phyloP scores from a whole-genome alignment of 2,113 vertebrate species.

The Alaudala cheleensis region DNA sequence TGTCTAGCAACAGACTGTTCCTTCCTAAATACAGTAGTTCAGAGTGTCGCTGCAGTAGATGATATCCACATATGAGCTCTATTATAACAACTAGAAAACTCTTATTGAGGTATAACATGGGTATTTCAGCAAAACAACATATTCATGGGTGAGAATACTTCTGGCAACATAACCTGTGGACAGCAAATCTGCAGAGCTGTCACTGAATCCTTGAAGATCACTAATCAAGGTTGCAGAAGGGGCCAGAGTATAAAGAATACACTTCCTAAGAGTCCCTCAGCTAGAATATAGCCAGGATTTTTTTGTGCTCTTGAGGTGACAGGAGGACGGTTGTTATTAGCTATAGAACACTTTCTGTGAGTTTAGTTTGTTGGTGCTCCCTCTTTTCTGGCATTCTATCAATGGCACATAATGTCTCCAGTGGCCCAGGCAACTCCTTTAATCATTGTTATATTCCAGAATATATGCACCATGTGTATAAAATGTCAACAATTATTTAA shows the following conservation, averaged over 20 bases:
- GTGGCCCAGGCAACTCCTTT: neutral
- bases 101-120: neutral
- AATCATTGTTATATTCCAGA: neutral
- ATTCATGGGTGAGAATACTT: neutral
- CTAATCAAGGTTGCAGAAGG: neutral
- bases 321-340: neutral
- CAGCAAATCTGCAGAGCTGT: neutral
- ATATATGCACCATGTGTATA: neutral
- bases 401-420: neutral
- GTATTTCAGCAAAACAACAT: neutral
- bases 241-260: neutral
- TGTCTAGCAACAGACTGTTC: neutral
- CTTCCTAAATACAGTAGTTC: neutral
- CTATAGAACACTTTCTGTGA: neutral
- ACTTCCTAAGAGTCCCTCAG: neutral
- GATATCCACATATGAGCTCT: neutral
- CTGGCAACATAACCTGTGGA: neutral
- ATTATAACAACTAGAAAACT: neutral
- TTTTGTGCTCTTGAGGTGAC: neutral
- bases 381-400: neutral
- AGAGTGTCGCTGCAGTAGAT: neutral
- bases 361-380: conserved; percentile 3
- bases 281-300: neutral
- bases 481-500: conserved; percentile 18
- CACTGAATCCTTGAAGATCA: neutral